Evolutionary conservation across 2,797 vertebrate genomes (phyloP).

Genomic region (Megaceryle alcyon): DNA sequence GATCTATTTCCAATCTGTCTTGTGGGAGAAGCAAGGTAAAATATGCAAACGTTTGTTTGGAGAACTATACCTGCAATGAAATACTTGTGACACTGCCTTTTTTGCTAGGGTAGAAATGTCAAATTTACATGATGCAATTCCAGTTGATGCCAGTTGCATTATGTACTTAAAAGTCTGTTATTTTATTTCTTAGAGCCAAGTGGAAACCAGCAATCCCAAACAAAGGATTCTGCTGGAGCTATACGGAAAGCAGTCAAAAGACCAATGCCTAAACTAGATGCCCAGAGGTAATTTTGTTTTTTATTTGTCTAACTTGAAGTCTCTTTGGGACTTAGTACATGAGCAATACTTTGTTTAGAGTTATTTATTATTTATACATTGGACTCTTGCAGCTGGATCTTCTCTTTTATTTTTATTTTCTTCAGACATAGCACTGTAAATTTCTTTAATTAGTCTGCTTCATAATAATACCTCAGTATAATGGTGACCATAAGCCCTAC

Average conservation of each 20-base stretch:
- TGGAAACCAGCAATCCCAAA: slow-evolving; percentile 37
- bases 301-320: not conserved
- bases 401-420: not conserved
- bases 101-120: not conserved
- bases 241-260: slow-evolving; percentile 83
- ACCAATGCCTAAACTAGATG: slow-evolving; percentile 91
- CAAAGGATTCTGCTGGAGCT: slow-evolving; percentile 81
- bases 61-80: not conserved
- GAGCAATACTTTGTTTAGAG: not conserved
- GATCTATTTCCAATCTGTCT: not conserved
- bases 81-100: not conserved
- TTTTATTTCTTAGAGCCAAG: not conserved
- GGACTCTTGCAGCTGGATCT: not conserved
- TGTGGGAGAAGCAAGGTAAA: not conserved
- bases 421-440: not conserved
- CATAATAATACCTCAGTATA: not conserved
- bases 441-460: not conserved
- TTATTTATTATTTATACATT: not conserved
- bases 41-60: not conserved
- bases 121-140: fast-evolving
- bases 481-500: not conserved
- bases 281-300: slow-evolving; percentile 83
- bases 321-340: not conserved
- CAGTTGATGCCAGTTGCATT: not conserved
- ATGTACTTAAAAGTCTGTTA: not conserved